Evolutionary conservation across 35 echinoderm and acorn worm species (phyloP), one percentile per base, ranked within the genome.

Genomic region (Ophiothrix spiculata): DNA sequence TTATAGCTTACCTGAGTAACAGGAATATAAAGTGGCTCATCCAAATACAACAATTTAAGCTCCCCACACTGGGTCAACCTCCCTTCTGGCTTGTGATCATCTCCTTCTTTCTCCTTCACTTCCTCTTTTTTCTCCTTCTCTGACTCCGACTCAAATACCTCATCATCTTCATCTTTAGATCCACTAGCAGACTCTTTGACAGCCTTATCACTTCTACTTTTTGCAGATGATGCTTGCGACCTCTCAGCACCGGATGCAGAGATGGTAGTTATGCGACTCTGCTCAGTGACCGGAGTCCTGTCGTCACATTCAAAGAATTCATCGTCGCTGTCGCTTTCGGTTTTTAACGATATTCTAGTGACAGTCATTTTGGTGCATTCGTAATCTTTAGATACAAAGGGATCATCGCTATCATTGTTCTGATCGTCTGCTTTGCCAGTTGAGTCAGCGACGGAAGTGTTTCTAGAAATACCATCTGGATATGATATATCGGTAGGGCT

Each of bases 281-380:
- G 64, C 21, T 38, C 73, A 35, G 33, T 74, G 0, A 31, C 60
- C 33, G 75, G 81, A 4, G 81, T 89, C 36, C 87, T 85, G 31
- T 87, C 90, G 84, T 88, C 85, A 56, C 95, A 98, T 41, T 98
- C 95, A 94, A 91, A 98, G 79, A 98, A 98, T 94, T 98, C 95
- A 19, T 98, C 95, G 15, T 98, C 95, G 38, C 91, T 93, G 15
- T 94, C 88, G n/a, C 38, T 56, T 36, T 32, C 81, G 11, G 36
- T 60, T 36, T 36, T 34, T 1, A 54, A 10, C 0, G 81, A 64
- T 2, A 75, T 73, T 49, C 75, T 80, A 0, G 88, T 77, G 29
- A 83, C 56, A 0, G 36, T 74, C 40, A 33, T 39, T 23, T 92
- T 25, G 1, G 64, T 39, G 19, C 3, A 32, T 49, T 83, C 86